phyloP scores from a whole-genome alignment of 2,797 vertebrate species.

The Salmo trutta region DNA sequence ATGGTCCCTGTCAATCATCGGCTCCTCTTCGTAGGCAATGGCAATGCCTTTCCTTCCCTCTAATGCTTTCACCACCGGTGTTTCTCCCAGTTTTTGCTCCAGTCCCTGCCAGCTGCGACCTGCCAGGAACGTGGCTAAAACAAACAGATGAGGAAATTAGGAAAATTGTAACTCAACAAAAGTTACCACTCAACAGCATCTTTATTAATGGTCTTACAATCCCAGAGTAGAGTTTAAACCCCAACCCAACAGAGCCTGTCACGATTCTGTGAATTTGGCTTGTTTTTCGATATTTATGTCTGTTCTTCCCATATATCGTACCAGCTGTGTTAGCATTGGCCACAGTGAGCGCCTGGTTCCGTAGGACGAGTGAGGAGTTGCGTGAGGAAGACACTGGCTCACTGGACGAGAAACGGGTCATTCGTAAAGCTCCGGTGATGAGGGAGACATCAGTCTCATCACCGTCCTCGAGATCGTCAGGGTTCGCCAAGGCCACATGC shows the following conservation, averaged over 20 bases:
- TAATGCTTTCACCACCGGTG: slow-evolving; percentile 80
- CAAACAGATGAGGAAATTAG: background rate
- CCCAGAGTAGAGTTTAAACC: background rate
- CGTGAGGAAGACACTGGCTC: slow-evolving; percentile 8
- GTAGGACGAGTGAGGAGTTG: slow-evolving; percentile 65
- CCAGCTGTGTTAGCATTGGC: slow-evolving; percentile 77
- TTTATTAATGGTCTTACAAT: background rate
- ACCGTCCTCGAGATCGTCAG: slow-evolving; percentile 56
- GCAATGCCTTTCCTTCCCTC: slow-evolving; percentile 90
- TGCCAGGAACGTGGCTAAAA: slow-evolving; percentile 85
- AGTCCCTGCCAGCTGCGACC: slow-evolving; percentile 89
- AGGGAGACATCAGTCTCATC: slow-evolving; percentile 83
- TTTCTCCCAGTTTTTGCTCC: slow-evolving; percentile 87
- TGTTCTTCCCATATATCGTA: slow-evolving; percentile 36
- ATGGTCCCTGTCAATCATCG: background rate
- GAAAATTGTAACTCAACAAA: background rate
- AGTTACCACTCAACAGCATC: no score
- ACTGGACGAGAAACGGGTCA: slow-evolving; percentile 28
- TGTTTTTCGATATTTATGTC: no score
- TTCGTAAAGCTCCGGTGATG: slow-evolving; percentile 87
- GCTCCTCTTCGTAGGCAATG: slow-evolving; percentile 85
- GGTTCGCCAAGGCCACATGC: slow-evolving; percentile 76
- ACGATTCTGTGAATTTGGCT: background rate
- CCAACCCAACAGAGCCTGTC: background rate
- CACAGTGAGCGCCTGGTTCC: slow-evolving; percentile 73